Base-by-base conservation (phyloP, 2,113 vertebrate species). In the Takifugu bimaculatus region DNA sequence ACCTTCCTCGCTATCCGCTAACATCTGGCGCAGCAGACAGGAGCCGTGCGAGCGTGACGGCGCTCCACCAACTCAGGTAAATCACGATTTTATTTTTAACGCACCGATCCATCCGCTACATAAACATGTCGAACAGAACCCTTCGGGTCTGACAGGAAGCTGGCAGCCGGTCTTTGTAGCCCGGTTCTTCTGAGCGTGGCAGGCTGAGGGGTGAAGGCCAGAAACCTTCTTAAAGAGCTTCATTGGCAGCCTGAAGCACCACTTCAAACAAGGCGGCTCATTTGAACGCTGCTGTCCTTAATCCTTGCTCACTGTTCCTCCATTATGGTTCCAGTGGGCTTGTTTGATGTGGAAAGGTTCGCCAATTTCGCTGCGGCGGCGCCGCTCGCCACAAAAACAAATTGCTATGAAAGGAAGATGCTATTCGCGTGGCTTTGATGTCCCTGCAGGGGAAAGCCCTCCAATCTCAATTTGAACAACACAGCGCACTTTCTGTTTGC, bases 401-500 rank as follows among this genome's bases (percentile, higher is more conserved):
- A 54, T 35, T 44, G 54, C 49, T 47, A 15, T 20, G 20, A n/a
- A 52, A 55, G 29, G 65, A 39, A 60, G 13, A 15, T 50, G 29
- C 55, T 15, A 29, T 80, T 81, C 76, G 74, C 65, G 74, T 81
- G 20, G 10, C 71, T 81, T 73, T 81, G 75, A 80, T 77, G 70
- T 60, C 26, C 45, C 51, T 12, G 49, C 45, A 4, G 54, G 42
- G 60, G 35, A 58, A 67, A 69, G 50, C 59, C 25, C 65, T 79
- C 65, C 70, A 72, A 71, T 83, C 68, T 79, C 26, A 43, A 84
- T 79, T 65, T 81, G 68, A 85, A 87, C 63, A n/a, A 87, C 79
- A 85, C 84, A 81, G 63, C 68, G 64, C 55, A 75, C 84, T 86
- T 43, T 48, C 13, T 76, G 74, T 86, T 88, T 72, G 73, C 79